Conservation (phyloP, 30 jellyfish, hydroid and myxozoan genomes). For the Turritopsis dohrnii region DNA sequence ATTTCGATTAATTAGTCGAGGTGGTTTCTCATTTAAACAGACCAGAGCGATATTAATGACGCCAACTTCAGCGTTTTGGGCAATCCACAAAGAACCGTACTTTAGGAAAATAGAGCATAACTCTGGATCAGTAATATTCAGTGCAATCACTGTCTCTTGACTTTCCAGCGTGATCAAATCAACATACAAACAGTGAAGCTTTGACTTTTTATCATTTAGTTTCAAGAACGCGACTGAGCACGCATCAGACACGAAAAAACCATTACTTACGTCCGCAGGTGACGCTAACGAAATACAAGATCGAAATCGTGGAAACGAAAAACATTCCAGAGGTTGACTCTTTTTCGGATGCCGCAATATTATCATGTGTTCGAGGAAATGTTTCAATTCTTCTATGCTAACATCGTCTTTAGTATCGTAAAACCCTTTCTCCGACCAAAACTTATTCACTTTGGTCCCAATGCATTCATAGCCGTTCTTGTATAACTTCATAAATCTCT, state of each 20-base stretch:
- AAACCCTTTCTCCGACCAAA: neutral
- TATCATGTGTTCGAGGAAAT: neutral
- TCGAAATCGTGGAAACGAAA: neutral
- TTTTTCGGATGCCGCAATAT: neutral
- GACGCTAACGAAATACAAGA: conserved; percentile 2
- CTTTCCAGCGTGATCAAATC: neutral
- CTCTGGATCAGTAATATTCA: conserved; percentile 1
- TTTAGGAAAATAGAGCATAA: neutral
- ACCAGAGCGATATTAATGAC: neutral
- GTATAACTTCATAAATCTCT: neutral
- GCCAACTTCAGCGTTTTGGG: neutral
- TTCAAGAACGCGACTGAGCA: neutral
- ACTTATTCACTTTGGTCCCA: neutral
- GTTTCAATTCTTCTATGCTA: neutral
- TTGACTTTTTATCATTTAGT: conserved; percentile 2
- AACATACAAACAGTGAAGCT: neutral
- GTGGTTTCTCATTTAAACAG: neutral
- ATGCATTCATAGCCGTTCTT: neutral
- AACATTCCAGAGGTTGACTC: neutral
- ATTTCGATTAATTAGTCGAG: neutral
- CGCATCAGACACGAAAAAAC: neutral
- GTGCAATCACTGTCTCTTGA: neutral
- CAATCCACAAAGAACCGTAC: conserved; percentile 2
- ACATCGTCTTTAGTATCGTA: neutral
- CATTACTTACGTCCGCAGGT: neutral